Base-by-base conservation (phyloP, 1,140 invertebrate species). In the Odontomachus brunneus region DNA sequence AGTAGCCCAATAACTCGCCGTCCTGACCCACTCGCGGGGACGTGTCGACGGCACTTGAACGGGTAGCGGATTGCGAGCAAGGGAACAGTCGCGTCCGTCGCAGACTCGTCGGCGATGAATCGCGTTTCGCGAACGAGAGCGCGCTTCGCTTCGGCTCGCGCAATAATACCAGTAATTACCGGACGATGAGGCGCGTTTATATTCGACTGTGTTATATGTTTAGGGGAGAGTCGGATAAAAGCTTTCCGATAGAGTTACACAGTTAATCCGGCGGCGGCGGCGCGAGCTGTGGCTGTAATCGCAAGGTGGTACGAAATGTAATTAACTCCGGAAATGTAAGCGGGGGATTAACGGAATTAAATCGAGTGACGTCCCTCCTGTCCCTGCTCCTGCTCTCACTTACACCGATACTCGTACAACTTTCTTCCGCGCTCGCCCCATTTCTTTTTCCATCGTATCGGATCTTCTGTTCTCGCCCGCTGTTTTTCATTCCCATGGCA, bases 261-360 rank as follows among this genome's bases (percentile, higher is more conserved):
- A 15, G 51, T 71, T 51, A 22, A 24, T 19, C 75, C 14, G 69
- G 4, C 29, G 74, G 57, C 29, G 2, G n/a, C 29, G 29, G 29
- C 29, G 2, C 29, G 29, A 33, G n/a, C n/a, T n/a, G 76, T 22
- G 75, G 38, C 71, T 76, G 84, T 63, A 73, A 82, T 72, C 22
- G 26, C 3, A 67, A 71, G 73, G 59, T 83, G 53, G 59, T 60
- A 73, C 82, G 71, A 87, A 88, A 81, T 59, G 81, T 71, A 87
- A 71, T 87, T 84, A 74, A 86, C 84, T 86, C 76, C 12, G 67
- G 57, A 81, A 88, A 75, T 73, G 63, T 44, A 82, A 75, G 75
- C 63, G 80, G 66, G 29, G 51, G 71, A 73, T 83, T 84, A 88
- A 87, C 71, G 51, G 71, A 87, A 88, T 87, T 88, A 87, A 84